Conservation (phyloP, 2,888 invertebrate species). For the Folsomia candida region DNA sequence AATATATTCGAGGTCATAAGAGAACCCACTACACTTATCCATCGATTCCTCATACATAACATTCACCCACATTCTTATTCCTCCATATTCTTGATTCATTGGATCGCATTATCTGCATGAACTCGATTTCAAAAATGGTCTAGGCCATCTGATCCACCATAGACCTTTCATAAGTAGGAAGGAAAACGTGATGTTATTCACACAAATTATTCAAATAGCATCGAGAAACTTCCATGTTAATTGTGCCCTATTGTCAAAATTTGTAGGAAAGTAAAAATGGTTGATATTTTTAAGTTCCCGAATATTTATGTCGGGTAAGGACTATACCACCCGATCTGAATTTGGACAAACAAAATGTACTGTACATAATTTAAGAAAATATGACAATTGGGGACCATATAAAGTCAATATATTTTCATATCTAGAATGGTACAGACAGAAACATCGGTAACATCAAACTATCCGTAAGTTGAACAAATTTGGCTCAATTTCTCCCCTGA, state of each 20-base stretch:
- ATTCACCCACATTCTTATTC: too few relatives aligned
- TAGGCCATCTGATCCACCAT: too few relatives aligned
- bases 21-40: too few relatives aligned
- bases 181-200: too few relatives aligned
- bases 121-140: neutral
- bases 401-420: neutral
- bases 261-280: neutral
- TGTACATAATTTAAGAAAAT: too few relatives aligned
- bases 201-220: neutral
- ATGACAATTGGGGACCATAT: neutral
- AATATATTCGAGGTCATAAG: too few relatives aligned
- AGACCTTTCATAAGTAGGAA: neutral
- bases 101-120: neutral
- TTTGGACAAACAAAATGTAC: neutral
- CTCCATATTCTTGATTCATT: neutral
- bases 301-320: neutral
- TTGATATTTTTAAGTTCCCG: neutral
- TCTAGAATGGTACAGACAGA: neutral
- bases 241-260: neutral
- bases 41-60: too few relatives aligned
- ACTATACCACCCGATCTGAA: neutral
- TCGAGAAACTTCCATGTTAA: neutral
- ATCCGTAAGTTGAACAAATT: neutral
- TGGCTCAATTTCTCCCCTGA: neutral
- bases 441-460: neutral